Evolutionary conservation across 2,888 invertebrate genomes (phyloP), one percentile per base, ranked within the genome.

Genomic region (Hirtodrosophila duncani): DNA sequence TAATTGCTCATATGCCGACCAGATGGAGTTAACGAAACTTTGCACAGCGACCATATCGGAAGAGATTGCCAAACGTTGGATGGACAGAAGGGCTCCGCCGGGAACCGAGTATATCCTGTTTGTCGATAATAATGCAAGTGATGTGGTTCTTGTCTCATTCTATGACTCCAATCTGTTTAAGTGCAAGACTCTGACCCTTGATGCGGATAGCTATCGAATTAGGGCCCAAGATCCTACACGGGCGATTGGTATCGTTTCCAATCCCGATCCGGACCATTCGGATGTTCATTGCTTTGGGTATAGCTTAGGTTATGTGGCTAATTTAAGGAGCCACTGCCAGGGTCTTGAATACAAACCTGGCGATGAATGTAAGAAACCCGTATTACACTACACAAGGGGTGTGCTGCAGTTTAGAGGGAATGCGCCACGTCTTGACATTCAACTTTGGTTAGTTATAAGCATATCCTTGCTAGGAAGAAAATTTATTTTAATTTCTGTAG

Each of bases 321-420:
- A 48, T n/a, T 13, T 58, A 5, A 23, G 21, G 1, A 13, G 14
- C 16, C 9, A 53, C 9, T 58, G 53, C 6, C 1, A 9, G 1
- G 20, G 21, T 0, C 1, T 1, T 2, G 0, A 0, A 2, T 9
- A 20, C 3, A 6, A n/a, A 3, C 2, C 3, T 0, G 3, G n/a
- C 3, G n/a, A 23, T 6, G 24, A 3, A 0, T 3, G 18, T 5
- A 1, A 9, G 1, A 14, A 1, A 0, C 30, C 53, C 1, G n/a
- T 58, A 14, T 11, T 58, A 2, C 53, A 53, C 5, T 53, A 53
- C n/a, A 18, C 31, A n/a, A 2, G 1, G 0, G 11, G 13, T n/a
- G 3, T n/a, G n/a, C n/a, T n/a, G n/a, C n/a, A n/a, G 1, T 23
- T 0, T 2, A 1, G n/a, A 5, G 0, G 4, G 7, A 29, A 4